Evolutionary conservation across 2,797 vertebrate genomes (phyloP).

Genomic region (Selene dorsalis): DNA sequence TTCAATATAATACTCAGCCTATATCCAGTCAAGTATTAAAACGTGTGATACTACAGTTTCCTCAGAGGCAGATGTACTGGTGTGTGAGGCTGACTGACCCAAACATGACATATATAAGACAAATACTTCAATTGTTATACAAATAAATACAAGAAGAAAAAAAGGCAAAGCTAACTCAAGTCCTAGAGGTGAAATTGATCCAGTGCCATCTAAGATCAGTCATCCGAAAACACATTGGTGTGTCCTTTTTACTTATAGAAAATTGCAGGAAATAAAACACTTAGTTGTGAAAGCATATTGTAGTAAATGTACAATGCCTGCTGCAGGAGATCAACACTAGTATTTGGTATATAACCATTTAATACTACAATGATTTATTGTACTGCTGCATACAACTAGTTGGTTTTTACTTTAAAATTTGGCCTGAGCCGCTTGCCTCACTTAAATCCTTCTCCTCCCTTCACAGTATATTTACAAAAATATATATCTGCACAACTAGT

Average conservation of each 20-base stretch:
- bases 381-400: background rate
- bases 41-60: background rate
- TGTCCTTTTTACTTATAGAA: background rate
- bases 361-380: background rate
- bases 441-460: background rate
- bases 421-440: background rate
- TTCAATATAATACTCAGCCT: too few relatives aligned
- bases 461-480: background rate
- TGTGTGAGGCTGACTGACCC: background rate
- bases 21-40: background rate
- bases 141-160: background rate
- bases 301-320: too few relatives aligned
- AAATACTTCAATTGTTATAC: background rate
- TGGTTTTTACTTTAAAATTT: background rate
- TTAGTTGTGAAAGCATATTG: too few relatives aligned
- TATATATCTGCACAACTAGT: too few relatives aligned
- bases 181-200: too few relatives aligned
- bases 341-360: too few relatives aligned
- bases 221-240: background rate
- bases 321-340: too few relatives aligned
- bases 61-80: background rate
- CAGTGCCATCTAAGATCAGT: background rate
- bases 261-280: background rate
- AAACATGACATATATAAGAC: background rate
- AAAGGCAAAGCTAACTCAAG: too few relatives aligned